Conservation (phyloP, 2,797 vertebrate species). For the Myoxocephalus aenaeus region DNA sequence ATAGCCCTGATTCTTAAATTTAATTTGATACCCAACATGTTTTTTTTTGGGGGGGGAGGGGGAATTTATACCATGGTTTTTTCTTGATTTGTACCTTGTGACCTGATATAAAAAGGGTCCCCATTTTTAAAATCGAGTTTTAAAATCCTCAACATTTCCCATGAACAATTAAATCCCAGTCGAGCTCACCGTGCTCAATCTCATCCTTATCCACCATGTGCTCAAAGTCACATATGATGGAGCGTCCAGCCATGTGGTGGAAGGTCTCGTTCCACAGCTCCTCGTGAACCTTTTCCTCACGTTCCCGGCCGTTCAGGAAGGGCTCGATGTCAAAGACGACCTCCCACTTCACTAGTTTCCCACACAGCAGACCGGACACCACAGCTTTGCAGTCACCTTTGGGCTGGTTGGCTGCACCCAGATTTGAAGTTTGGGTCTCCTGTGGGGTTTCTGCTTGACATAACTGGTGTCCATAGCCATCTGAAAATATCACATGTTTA, state of each 20-base stretch:
- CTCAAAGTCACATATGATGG: slow-evolving; percentile 94
- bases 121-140: too few species aligned
- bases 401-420: slow-evolving; percentile 41
- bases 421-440: slow-evolving; percentile 70
- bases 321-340: slow-evolving; percentile 90
- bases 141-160: neutral
- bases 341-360: slow-evolving; percentile 90
- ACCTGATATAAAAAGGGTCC: too few species aligned
- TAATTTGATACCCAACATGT: too few species aligned
- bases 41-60: too few species aligned
- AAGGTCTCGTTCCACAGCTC: slow-evolving; percentile 96
- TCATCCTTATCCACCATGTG: slow-evolving; percentile 91
- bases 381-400: slow-evolving; percentile 88
- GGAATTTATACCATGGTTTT: too few species aligned
- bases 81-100: too few species aligned
- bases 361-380: slow-evolving; percentile 89
- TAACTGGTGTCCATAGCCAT: slow-evolving; percentile 83
- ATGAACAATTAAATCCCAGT: neutral
- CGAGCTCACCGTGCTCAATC: slow-evolving; percentile 90
- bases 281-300: slow-evolving; percentile 80
- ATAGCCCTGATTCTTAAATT: too few species aligned
- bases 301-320: slow-evolving; percentile 84
- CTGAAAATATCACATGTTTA: slow-evolving; percentile 65
- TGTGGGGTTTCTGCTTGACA: slow-evolving; percentile 87
- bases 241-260: slow-evolving; percentile 93